These are phyloP conservation scores for Leptosomus discolor DNA, from an alignment of 2,113 vertebrate species.

Conservation along the genomic window DNA sequence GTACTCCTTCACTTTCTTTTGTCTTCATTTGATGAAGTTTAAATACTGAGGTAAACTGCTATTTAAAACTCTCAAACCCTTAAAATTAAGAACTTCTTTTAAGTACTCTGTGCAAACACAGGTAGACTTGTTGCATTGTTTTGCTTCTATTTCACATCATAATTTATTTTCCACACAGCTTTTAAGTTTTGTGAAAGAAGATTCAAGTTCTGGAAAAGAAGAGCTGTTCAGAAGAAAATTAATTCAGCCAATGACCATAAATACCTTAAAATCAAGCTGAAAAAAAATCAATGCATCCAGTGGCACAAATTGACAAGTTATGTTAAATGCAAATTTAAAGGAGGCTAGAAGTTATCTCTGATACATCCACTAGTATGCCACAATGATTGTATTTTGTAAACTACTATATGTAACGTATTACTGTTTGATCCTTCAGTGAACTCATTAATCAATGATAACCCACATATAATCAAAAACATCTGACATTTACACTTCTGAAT, in stretches of 20 bases:
- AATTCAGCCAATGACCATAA: neutral
- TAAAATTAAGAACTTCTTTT: neutral
- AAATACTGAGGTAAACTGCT: neutral
- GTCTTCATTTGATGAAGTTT: neutral
- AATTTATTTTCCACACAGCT: neutral
- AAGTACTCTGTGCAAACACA: neutral
- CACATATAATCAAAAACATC: neutral
- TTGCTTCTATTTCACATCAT: neutral
- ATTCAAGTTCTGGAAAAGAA: neutral
- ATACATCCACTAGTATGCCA: neutral
- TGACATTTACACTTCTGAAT: neutral
- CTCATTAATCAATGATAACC: neutral
- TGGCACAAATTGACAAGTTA: neutral
- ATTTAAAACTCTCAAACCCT: neutral
- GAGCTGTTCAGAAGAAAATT: neutral
- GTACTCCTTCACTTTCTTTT: neutral
- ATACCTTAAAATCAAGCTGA: neutral
- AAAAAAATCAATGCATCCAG: neutral
- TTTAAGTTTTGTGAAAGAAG: neutral
- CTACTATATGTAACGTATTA: neutral
- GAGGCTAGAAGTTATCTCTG: neutral
- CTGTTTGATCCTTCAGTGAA: neutral
- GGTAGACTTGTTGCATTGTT: neutral
- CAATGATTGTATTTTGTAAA: neutral
- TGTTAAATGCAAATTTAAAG: neutral